Evolutionary conservation across 2,888 invertebrate species (phyloP).

Genomic region (Carterocephalus palaemon): DNA sequence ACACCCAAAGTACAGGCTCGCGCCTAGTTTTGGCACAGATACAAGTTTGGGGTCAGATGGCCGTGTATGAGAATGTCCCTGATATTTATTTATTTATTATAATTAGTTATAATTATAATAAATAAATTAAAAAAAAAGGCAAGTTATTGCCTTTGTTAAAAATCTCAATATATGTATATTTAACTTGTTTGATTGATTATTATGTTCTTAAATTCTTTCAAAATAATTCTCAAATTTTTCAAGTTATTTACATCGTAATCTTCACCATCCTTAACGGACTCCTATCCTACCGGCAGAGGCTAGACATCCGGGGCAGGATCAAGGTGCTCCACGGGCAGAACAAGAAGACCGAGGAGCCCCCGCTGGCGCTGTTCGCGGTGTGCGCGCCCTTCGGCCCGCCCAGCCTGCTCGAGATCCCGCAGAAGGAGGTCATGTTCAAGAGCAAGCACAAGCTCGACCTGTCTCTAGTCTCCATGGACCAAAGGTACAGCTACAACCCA

Average conservation of each 20-base stretch:
- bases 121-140: no score
- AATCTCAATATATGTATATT: no score
- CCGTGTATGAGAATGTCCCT: no score
- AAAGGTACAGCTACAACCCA: slow-evolving; percentile 88
- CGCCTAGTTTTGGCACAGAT: no score
- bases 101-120: no score
- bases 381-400: slow-evolving; percentile 99
- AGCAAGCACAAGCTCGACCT: slow-evolving; percentile 99
- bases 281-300: slow-evolving; percentile 82
- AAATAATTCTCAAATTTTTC: not conserved
- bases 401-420: slow-evolving; percentile 96
- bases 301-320: slow-evolving; percentile 98
- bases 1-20: no score
- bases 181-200: no score
- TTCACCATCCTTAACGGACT: no score
- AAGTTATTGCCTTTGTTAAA: no score
- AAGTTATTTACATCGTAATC: slow-evolving; percentile 12
- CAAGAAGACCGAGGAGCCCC: slow-evolving; percentile 95
- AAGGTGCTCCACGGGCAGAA: slow-evolving; percentile 98
- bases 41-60: no score
- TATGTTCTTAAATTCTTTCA: no score
- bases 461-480: slow-evolving; percentile 97
- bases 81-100: no score
- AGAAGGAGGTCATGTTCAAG: slow-evolving; percentile 99
- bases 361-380: slow-evolving; percentile 96